Base-by-base conservation (phyloP, 2,888 invertebrate genomes). In the Sphaerophoria rueppellii region DNA sequence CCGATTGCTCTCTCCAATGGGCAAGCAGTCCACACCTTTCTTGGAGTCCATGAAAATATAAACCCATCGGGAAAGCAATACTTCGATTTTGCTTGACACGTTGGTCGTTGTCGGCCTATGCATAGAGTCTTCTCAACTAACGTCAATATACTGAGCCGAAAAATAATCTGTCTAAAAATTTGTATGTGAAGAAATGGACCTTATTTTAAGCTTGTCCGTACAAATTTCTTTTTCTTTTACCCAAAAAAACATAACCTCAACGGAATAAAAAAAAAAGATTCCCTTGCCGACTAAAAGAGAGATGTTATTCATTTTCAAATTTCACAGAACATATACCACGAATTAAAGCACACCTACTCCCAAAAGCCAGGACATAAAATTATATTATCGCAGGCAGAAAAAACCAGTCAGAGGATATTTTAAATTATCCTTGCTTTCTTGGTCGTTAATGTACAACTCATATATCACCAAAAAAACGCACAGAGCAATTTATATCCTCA, bases 371-470 rank as follows among this genome's bases (percentile, higher is more conserved):
- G 24, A 67, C 54, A 67, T 32, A 67, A 54, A 16, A 52, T 54
- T 63, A 35, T 43, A 69, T 52, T 55, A 43, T 40, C 32, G 32
- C 72, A 24, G 4, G 6, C 40, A 34, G 50, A 67, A 40, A 54
- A 37, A n/a, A 37, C 24, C n/a, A n/a, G n/a, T n/a, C n/a, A n/a
- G n/a, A 73, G 50, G 67, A 72, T 14, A 65, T 72, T 76, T 60
- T 71, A 83, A 79, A 83, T 76, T 71, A 83, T 83, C 72, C 72
- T 83, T 72, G 52, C 71, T 65, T 70, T 46, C 67, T 72, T 57
- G 75, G 50, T 61, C 61, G 58, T 76, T 79, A 71, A 75, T 79
- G 71, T 63, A n/a, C 24, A 52, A 48, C 72, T 43, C 71, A 61
- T 79, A 61, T 67, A 76, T 79, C 75, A 79, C 52, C 60, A 50